These are phyloP conservation scores for Subacronicta megacephala DNA, from an alignment of 2,888 invertebrate species.

Conservation along the genomic window DNA sequence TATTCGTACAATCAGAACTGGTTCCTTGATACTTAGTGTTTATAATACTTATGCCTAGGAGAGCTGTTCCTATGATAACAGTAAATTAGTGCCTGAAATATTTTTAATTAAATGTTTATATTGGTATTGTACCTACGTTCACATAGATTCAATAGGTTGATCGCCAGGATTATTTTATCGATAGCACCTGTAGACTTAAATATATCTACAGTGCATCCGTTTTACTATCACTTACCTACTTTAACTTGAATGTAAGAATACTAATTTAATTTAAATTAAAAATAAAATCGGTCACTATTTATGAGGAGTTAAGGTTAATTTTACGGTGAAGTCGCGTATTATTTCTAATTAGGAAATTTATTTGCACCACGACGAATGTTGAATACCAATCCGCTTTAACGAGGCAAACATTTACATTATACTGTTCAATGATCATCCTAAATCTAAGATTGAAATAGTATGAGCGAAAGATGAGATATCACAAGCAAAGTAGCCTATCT, in stretches of 20 bases:
- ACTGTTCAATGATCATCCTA: too few relatives aligned
- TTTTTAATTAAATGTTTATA: neutral
- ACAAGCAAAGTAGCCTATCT: too few relatives aligned
- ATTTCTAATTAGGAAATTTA: conserved; percentile 20
- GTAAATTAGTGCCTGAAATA: neutral
- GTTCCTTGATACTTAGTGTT: conserved; percentile 17
- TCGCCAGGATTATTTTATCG: too few relatives aligned
- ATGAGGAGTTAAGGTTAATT: conserved; percentile 5
- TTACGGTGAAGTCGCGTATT: conserved; percentile 7
- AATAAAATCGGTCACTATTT: neutral
- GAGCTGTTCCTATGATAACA: neutral
- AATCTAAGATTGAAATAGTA: too few relatives aligned
- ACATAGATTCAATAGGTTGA: too few relatives aligned
- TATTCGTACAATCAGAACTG: conserved; percentile 28
- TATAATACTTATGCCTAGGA: conserved; percentile 1
- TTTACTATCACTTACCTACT: neutral
- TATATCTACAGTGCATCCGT: neutral
- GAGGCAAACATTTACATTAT: neutral
- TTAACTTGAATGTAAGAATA: neutral
- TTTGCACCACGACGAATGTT: neutral
- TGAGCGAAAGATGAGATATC: too few relatives aligned
- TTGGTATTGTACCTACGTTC: too few relatives aligned
- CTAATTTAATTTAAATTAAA: conserved; percentile 1
- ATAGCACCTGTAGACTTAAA: neutral
- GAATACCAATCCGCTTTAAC: conserved; percentile 17